Conservation (phyloP, 1,140 invertebrate genomes). For the Tenebrio molitor region DNA sequence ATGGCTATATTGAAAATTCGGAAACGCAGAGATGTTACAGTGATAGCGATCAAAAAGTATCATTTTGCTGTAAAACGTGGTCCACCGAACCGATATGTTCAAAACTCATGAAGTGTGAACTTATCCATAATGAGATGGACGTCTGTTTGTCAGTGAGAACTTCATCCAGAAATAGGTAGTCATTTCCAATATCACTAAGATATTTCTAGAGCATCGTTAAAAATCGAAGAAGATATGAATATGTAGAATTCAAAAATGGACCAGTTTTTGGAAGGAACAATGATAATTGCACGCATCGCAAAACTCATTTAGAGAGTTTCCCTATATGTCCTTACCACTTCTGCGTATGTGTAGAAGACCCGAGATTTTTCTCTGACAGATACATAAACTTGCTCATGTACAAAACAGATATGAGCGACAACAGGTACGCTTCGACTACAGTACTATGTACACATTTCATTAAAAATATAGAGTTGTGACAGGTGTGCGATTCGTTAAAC, state of each 20-base stretch:
- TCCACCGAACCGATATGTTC: constrained; percentile 76
- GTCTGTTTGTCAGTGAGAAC: constrained; percentile 78
- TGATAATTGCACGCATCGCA: not conserved
- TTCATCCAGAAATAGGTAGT: not conserved
- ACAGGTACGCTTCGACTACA: too few relatives aligned
- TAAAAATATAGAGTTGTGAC: constrained; percentile 85
- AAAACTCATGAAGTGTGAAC: constrained; percentile 82
- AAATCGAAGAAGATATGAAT: constrained; percentile 76
- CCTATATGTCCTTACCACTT: constrained; percentile 91
- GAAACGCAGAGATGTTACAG: constrained; percentile 84
- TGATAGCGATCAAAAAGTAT: too few relatives aligned
- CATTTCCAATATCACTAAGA: constrained; percentile 16
- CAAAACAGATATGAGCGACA: constrained; percentile 68
- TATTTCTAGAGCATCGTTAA: not conserved
- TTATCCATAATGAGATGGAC: constrained; percentile 86
- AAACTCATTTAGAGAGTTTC: constrained; percentile 72
- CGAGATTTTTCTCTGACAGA: constrained; percentile 76
- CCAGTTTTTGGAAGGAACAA: constrained; percentile 71
- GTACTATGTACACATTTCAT: too few relatives aligned
- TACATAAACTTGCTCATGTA: constrained; percentile 81
- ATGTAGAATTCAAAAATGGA: constrained; percentile 85
- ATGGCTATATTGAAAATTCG: constrained; percentile 88
- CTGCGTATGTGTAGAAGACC: constrained; percentile 83
- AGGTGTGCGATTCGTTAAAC: constrained; percentile 79
- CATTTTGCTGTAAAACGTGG: too few relatives aligned